Evolutionary conservation across 2,888 invertebrate species (phyloP), one percentile per base, ranked within the genome.

Genomic region (Micoletzkya japonica): DNA sequence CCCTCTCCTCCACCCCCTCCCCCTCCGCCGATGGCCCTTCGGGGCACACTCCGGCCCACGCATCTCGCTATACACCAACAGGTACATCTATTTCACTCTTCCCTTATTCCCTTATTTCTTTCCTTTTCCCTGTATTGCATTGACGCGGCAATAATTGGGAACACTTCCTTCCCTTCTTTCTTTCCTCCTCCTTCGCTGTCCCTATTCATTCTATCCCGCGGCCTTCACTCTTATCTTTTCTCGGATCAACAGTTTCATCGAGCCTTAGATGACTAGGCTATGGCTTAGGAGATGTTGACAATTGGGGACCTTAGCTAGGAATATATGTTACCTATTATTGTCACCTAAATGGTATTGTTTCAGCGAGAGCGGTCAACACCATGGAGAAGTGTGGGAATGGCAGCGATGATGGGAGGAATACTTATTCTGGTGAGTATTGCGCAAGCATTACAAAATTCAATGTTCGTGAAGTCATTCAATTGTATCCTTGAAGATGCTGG

Each of bases 51-150:
- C 17, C 70, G 73, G 14, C 79, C 79, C n/a, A 79, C 79, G 6
- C 79, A 77, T 68, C 76, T 79, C 28, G 79, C 79, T 20, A 77
- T 79, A 56, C 77, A 76, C 70, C 77, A 78, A 64, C 71, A 70
- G 67, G 78, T 78, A 26, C 70, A 73, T 74, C 24, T 54, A 17
- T 28, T 14, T 58, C 58, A 28, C 28, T 54, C n/a, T 54, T 39
- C 39, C 17, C 10, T 39, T 39, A 39, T 10, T 17, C 17, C 17
- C 39, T 10, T 17, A 39, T 10, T 39, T 39, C 17, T 39, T 39
- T 10, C 17, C 39, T 39, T 10, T 39, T 10, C 39, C 39, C 39
- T 39, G 17, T 10, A 39, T 39, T 39, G 39, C 7, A 17, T 39
- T 39, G 39, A 39, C 17, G 39, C 17, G 39, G 17, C 10, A 39